Evolutionary conservation across 2,888 invertebrate species (phyloP), one percentile per base, ranked within the genome.

Genomic region (Cybosia mesomella): DNA sequence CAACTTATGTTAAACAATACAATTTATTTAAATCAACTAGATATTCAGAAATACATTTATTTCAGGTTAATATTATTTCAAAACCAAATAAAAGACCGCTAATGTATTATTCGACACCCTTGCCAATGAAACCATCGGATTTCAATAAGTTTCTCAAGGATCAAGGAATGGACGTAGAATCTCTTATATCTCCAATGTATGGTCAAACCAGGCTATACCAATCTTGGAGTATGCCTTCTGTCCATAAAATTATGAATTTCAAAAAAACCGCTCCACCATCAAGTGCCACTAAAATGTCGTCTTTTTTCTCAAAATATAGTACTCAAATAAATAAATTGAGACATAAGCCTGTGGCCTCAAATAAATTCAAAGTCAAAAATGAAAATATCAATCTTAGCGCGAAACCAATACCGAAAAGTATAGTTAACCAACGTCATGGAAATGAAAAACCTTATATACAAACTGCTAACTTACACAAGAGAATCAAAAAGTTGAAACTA

Each of bases 141-240:
- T 92, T 93, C 63, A 75, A 91, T 1, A 85, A 81, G 3, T 93
- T 93, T 72, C 82, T 93, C 0, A 90, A 85, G 73, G 86, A 88
- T 0, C 77, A 91, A 49, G 34, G 83, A 0, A 71, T 93, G 34
- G 92, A 91, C 36, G 88, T 92, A 0, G 77, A 83, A 5, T 85
- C 86, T 0, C 86, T 93, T 0, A 92, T 89, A 0, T 72, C 85
- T 0, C 89, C 92, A 1, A 66, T 86, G 7, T 53, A 54, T 0
- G 79, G 75, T 4, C 54, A 32, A 54, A 63, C 63, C 10, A 63
- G 21, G 10, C 63, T 63, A 9, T 54, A 4, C 11, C 53, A 63
- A 7, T 21, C 36, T 11, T 54, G 53, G 54, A 1, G 9, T 7
- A 15, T 53, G 15, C 34, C 15, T 3, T 5, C 59, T 36, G 53